Percentiles rank a stretch among this genome's conserved stretches.
These are phyloP conservation scores for Pomacea maculata DNA, from an alignment of 1,140 invertebrate species.

Conservation along the genomic window DNA sequence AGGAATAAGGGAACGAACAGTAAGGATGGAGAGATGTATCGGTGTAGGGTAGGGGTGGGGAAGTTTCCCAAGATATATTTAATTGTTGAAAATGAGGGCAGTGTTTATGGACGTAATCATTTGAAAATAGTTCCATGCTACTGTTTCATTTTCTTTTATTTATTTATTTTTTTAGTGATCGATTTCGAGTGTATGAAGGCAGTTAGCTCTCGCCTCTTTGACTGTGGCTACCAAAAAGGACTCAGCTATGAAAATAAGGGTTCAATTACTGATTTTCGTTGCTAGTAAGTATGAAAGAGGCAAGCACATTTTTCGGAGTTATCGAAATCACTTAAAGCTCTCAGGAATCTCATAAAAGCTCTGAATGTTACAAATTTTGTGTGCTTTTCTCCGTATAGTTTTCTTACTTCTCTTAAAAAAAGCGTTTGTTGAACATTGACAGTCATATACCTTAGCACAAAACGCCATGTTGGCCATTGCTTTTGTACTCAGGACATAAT, in stretches of 20 bases:
- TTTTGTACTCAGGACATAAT: too few relatives aligned
- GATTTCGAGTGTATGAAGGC: not conserved
- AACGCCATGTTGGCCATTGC: too few relatives aligned
- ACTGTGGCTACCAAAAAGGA: conserved; percentile 2
- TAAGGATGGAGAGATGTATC: too few relatives aligned
- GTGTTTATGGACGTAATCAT: not conserved
- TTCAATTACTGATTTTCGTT: not conserved
- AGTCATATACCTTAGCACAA: too few relatives aligned
- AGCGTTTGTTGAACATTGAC: not conserved
- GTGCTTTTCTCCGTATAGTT: too few relatives aligned
- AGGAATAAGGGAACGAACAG: too few relatives aligned
- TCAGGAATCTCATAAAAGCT: too few relatives aligned
- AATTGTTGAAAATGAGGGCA: not conserved
- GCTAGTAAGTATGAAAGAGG: not conserved
- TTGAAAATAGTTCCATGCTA: not conserved
- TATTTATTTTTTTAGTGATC: not conserved
- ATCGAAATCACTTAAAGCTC: too few relatives aligned
- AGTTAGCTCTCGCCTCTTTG: not conserved
- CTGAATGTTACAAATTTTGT: not conserved
- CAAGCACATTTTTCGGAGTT: too few relatives aligned
- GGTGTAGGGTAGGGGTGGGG: too few relatives aligned
- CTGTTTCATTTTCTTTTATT: not conserved
- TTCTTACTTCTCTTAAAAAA: not conserved
- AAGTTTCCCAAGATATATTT: too few relatives aligned
- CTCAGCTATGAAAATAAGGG: not conserved